Base-by-base conservation (phyloP, 2,888 invertebrate species). In the Odiellus spinosus region DNA sequence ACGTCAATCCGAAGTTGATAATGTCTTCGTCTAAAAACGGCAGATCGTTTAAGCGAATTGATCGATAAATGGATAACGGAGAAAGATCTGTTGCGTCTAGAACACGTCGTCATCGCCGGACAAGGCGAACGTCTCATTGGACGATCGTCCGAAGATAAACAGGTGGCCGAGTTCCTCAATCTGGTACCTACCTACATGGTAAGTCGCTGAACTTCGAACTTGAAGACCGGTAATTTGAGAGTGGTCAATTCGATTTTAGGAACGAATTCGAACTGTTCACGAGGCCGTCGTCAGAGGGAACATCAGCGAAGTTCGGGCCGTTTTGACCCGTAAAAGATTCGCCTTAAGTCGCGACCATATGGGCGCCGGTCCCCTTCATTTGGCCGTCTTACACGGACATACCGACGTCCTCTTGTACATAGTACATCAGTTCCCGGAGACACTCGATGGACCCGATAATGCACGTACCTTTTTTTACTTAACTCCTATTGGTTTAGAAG, bases 351-450 rank as follows among this genome's bases (percentile, higher is more conserved):
- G 80, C 62, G 88, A 90, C 60, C 61, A 66, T 14, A 80, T 85
- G 62, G 86, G 86, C 19, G 73, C 88, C 58, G 84, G 81, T 50
- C 78, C 82, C n/a, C 70, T 87, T 60, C 88, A 88, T 62, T 86
- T 88, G 80, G 86, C 87, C 44, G 82, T 82, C 19, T 86, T 87
- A 15, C 67, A 87, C 51, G 85, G 84, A 0, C 77, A 81, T 58
- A 71, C 74, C 42, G 78, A 78, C 53, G 77, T 86, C 46, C 74
- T 80, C 18, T 76, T 61, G 11, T 80, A 80, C 63, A 69, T 81
- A 50, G 76, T 77, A 3, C 76, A 78, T 43, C 71, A 85, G 59
- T 88, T 90, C 69, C 85, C 88, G 12, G 87, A 88, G 71, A 87
- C 88, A 12, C 72, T 84, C 42, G 79, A 80, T 52, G 78, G 64